Evolutionary conservation across 2,113 vertebrate species (phyloP), one percentile per base, ranked within the genome.

Genomic region (Turdus rufiventris): DNA sequence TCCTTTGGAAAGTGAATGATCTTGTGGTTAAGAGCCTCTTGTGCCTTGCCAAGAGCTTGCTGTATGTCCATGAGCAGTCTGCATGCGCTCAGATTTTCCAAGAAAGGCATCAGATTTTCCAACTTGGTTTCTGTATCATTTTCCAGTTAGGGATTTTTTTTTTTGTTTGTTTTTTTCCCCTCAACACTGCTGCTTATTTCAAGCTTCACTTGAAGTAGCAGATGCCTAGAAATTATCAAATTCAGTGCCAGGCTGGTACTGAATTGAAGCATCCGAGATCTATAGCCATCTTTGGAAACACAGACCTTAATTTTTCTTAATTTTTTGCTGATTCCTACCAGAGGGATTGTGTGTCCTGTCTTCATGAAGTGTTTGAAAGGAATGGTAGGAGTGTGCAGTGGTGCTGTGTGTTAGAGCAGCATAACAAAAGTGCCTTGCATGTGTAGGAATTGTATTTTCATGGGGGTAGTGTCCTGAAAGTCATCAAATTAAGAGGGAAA

Each of bases 81-180:
- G 54, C 36, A 25, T 67, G 92, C 70, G 56, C 68, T 90, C 19
- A 90, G 34, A 81, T 91, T 96, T 94, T 93, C 83, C 83, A 76
- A 76, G 53, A 67, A 61, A 66, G 47, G 20, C 58, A 28, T 94
- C 62, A 78, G 53, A 68, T 88, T 91, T 94, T 96, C 77, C 0
- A 0, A 1, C 50, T 88, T 60, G 47, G 23, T 70, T 86, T 86
- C 66, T 38, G 16, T 76, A 18, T 67, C 0, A 38, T 91, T 95
- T 94, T 89, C 42, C 70, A 50, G 12, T 28, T 23, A 28, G 45
- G 5, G 17, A 15, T 47, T 75, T 76, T 57, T 68, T 47, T 75
- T 76, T 31, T 31, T 36, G 8, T 57, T n/a, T 42, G 21, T 42
- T 73, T n/a, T 48, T n/a, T n/a, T 5, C 9, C 28, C 33, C 10